phyloP scores from a whole-genome alignment of 2,113 vertebrate species.

The Carollia perspicillata region DNA sequence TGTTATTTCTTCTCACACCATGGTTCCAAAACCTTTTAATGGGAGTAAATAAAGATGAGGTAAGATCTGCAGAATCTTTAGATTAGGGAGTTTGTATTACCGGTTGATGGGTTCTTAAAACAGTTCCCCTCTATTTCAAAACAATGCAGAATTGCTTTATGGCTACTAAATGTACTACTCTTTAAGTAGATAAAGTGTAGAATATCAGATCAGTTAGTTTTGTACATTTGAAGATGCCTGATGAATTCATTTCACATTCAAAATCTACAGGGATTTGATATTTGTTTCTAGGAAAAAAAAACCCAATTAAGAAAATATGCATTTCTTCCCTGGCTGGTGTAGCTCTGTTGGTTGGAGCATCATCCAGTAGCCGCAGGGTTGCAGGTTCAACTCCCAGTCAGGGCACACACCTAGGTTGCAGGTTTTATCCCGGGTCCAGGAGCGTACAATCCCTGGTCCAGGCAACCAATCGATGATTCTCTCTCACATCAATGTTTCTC shows the following conservation, averaged over 20 bases:
- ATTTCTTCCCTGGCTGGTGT: background rate
- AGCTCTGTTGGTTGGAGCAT: too few species aligned
- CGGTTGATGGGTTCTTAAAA: background rate
- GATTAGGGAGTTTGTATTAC: background rate
- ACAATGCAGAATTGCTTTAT: background rate
- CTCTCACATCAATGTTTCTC: background rate
- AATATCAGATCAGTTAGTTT: background rate
- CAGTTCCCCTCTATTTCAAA: background rate
- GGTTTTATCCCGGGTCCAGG: too few species aligned
- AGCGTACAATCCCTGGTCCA: too few species aligned
- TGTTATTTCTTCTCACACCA: conserved; percentile 33
- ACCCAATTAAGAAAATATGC: background rate
- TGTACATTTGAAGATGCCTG: background rate
- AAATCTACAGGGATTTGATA: background rate
- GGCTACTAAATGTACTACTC: background rate
- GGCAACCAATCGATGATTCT: too few species aligned
- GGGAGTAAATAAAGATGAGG: background rate
- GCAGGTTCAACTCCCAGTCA: too few species aligned
- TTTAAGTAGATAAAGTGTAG: background rate
- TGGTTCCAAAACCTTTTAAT: conserved; percentile 12
- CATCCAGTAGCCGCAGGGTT: too few species aligned
- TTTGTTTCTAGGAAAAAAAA: conserved; percentile 24
- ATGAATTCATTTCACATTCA: background rate
- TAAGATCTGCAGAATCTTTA: conserved; percentile 6
- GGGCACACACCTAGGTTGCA: too few species aligned